Evolutionary conservation across 1,140 invertebrate genomes (phyloP), one percentile per base, ranked within the genome.

Genomic region (Macrobrachium rosenbergii): DNA sequence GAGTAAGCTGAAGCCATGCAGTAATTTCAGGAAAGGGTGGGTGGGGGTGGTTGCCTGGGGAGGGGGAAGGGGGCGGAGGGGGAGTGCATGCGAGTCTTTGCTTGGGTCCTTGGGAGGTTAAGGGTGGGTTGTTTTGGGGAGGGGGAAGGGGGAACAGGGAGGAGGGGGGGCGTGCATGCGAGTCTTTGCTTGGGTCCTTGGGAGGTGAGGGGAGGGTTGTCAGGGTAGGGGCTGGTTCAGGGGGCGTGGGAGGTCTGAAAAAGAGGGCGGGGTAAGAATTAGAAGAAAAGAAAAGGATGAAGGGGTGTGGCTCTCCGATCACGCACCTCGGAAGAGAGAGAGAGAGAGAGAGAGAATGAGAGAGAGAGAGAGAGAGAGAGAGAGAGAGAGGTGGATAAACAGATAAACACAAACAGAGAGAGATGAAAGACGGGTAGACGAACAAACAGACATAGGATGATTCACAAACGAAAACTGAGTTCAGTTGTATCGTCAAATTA

Each of bases 271-370:
- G 28, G 28, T 37, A 37, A 37, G 28, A 37, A 37, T 37, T 37
- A 37, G 73, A 75, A 75, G 73, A 23, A 43, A 73, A 73, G 69
- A 73, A 43, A 73, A 73, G 69, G 69, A 73, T 37, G 28, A 3
- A 37, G 28, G 28, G 28, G 28, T 37, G 28, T 37, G 28, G 28
- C 28, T 37, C 28, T 37, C 28, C 28, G 28, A 37, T 37, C 28
- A 37, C 28, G 28, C 28, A 37, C 28, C 28, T 37, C 28, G 28
- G 28, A 28, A 12, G 78, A 80, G 16, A 28, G 23, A 23, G 58
- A 80, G 16, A 45, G 52, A 37, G 28, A n/a, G 37, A 62, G 77
- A 16, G 19, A 28, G 23, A 63, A 19, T 10, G 23, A n/a, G 8
- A 17, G 16, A 58, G 21, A n/a, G 45, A 23, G 37, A n/a, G 37